Evolutionary conservation across 2,113 vertebrate genomes (phyloP), one percentile per base, ranked within the genome.

Genomic region (Rhinolophus ferrumequinum): DNA sequence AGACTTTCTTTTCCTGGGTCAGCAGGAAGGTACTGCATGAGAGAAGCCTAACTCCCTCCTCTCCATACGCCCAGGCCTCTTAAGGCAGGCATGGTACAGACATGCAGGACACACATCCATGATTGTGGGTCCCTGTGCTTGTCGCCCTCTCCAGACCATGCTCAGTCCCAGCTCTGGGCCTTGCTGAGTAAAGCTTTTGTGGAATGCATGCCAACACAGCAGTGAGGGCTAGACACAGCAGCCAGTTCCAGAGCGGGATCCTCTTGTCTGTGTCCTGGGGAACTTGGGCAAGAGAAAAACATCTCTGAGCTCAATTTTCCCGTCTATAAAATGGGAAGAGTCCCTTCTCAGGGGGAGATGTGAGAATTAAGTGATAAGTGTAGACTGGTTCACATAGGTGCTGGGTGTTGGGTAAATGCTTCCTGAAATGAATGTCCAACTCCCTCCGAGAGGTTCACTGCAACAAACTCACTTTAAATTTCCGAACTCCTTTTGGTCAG

Each of bases 41-140:
- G 52, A 72, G 28, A 44, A 19, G 33, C 9, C 67, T 50, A 10
- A 0, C 0, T 11, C 26, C 5, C 30, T 47, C 47, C 26, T 30
- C 19, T 41, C 38, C 12, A 3, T 75, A 44, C 38, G 54, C 38
- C 69, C 7, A 4, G 13, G 41, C 7, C 28, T 67, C 70, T 30
- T 4, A 33, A n/a, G 58, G 19, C 28, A 44, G 50, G 30, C 0
- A 0, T 50, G 26, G 72, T 52, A 30, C 38, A 30, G 38, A 28
- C 0, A 0, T 1, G 30, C 6, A 16, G 41, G 38, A 81, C 66
- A 60, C 47, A 73, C 13, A 33, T 13, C 56, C 21, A 2, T 14
- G 79, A 28, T 1, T 5, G 44, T 24, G 16, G 38, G 14, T 24
- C 41, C 60, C 8, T 0, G 16, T 9, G 56, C 56, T 50, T 84